Base-by-base conservation (phyloP, 64 coral and sea anemone species). In the Actinia equina region DNA sequence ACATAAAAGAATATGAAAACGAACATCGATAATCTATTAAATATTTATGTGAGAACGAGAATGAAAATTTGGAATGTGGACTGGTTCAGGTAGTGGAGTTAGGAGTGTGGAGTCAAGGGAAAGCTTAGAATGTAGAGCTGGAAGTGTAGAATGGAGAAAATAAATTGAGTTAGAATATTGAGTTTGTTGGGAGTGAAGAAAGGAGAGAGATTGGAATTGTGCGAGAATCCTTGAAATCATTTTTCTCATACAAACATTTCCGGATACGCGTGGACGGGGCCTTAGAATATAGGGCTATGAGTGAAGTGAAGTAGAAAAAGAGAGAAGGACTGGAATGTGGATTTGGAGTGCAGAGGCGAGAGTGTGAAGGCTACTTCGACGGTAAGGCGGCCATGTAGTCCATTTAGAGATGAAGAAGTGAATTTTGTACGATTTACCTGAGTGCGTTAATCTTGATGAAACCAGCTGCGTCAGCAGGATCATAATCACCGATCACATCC, bases 361-460 rank as follows among this genome's bases (percentile, higher is more conserved):
- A n/a, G n/a, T n/a, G n/a, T n/a, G n/a, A n/a, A n/a, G n/a, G n/a
- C n/a, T n/a, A n/a, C n/a, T n/a, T n/a, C n/a, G n/a, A n/a, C n/a
- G n/a, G n/a, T n/a, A n/a, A n/a, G n/a, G n/a, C n/a, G n/a, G n/a
- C n/a, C n/a, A n/a, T n/a, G n/a, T n/a, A n/a, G n/a, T n/a, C n/a
- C n/a, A n/a, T n/a, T n/a, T n/a, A n/a, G n/a, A n/a, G n/a, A n/a
- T n/a, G 5, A 37, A 52, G 46, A 61, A 49, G 2, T 49, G 42
- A 15, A 62, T 86, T 5, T 6, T 49, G 45, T 49, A 49, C 7
- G 37, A 19, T 58, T 92, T n/a, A 99, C 97, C 97, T 94, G 85
- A 99, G 83, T 18, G 97, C 64, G 81, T 95, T 99, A 82, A 99
- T 93, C 80, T 86, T 90, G 45, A 99, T 99, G 25, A 99, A 99